These are phyloP conservation scores for Cardiocondyla obscurior DNA, from an alignment of 1,140 invertebrate species.

Conservation along the genomic window DNA sequence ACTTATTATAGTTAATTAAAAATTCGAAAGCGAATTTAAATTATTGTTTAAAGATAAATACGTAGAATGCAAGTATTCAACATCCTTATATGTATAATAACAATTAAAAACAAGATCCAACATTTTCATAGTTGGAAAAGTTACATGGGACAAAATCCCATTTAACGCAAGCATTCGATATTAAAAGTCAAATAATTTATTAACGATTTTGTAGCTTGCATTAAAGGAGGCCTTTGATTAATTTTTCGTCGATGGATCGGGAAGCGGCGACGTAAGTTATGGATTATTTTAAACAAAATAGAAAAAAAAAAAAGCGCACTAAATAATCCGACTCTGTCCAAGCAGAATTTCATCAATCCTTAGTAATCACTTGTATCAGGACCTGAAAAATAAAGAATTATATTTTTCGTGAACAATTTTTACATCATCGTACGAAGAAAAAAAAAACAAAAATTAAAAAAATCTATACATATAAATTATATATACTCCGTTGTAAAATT, in stretches of 20 bases:
- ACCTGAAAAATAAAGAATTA: slow-evolving; percentile 70
- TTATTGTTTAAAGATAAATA: background rate
- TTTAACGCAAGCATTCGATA: background rate
- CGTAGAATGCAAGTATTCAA: background rate
- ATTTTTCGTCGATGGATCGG: background rate
- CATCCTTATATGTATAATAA: background rate
- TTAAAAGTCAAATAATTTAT: background rate
- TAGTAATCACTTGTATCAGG: slow-evolving; percentile 78
- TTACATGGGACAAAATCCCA: background rate
- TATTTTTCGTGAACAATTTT: slow-evolving; percentile 19
- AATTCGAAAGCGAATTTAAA: background rate
- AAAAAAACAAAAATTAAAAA: slow-evolving; percentile 26
- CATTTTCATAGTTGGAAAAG: background rate
- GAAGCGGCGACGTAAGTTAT: background rate
- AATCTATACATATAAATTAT: slow-evolving; percentile 1
- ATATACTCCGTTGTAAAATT: background rate
- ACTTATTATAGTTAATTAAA: background rate
- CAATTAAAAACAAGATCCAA: background rate
- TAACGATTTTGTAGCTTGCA: background rate
- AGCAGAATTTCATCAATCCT: slow-evolving; percentile 50
- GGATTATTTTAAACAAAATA: slow-evolving; percentile 62
- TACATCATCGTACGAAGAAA: background rate
- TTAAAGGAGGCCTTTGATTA: background rate
- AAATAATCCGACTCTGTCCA: slow-evolving; percentile 62
- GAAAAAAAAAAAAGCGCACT: slow-evolving; percentile 70